phyloP scores from a whole-genome alignment of 2,888 invertebrate species.

The Glomeris marginata region DNA sequence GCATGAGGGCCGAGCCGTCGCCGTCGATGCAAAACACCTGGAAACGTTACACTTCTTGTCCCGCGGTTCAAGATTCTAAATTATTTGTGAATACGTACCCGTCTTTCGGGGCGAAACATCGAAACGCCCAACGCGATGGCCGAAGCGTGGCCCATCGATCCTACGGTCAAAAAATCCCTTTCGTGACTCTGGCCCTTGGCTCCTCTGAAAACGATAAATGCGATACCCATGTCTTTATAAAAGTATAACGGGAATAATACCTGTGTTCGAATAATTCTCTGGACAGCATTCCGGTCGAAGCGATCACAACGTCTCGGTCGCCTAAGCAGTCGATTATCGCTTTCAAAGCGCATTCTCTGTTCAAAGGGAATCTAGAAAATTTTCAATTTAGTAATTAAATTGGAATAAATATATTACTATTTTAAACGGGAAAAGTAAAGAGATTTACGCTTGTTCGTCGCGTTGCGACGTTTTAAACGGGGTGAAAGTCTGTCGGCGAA shows the following conservation, averaged over 20 bases:
- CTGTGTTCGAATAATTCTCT: constrained; percentile 33
- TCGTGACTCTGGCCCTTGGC: constrained; percentile 29
- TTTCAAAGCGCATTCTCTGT: constrained; percentile 29
- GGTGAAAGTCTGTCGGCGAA: constrained; percentile 32
- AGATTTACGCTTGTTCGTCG: constrained; percentile 11
- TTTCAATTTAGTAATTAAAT: not conserved
- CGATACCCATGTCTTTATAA: too few species aligned
- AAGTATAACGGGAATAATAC: too few species aligned
- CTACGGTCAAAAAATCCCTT: constrained; percentile 33
- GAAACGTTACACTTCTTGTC: too few species aligned
- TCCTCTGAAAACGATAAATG: constrained; percentile 21
- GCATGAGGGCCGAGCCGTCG: constrained; percentile 33
- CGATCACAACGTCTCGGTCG: constrained; percentile 30
- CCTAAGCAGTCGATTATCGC: constrained; percentile 25
- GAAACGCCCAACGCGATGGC: constrained; percentile 32
- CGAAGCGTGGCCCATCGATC: constrained; percentile 34
- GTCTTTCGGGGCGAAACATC: constrained; percentile 27
- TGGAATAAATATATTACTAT: not conserved
- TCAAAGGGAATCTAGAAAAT: constrained; percentile 22
- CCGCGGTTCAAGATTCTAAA: too few species aligned
- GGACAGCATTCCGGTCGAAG: constrained; percentile 34
- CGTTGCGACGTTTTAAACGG: constrained; percentile 24
- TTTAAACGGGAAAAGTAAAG: not conserved
- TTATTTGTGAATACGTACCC: constrained; percentile 21
- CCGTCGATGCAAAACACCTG: constrained; percentile 32